These are phyloP conservation scores for Eonycteris spelaea DNA, from an alignment of 2,113 vertebrate genomes.

Conservation along the genomic window DNA sequence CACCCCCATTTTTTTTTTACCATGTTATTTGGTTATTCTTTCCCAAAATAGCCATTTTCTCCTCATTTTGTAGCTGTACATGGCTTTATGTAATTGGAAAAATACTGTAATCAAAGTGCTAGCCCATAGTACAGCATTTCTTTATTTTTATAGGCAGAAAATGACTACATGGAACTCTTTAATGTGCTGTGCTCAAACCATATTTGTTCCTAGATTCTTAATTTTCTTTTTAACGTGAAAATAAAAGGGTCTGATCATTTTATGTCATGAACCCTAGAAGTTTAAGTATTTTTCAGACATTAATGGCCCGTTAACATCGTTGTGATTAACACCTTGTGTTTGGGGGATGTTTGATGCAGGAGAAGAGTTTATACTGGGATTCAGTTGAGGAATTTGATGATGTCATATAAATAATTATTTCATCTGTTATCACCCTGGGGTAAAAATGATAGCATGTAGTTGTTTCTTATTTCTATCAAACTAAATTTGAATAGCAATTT, in stretches of 20 bases:
- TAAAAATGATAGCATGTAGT: background rate
- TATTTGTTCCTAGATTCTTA: background rate
- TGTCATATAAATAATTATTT: background rate
- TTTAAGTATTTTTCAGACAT: background rate
- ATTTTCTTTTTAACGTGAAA: background rate
- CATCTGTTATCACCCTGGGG: background rate
- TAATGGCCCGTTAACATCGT: background rate
- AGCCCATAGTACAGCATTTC: background rate
- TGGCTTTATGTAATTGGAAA: background rate
- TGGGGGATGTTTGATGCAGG: background rate
- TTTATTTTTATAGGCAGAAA: conserved; percentile 24
- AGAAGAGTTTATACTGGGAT: background rate
- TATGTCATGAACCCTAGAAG: background rate
- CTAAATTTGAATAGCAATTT: background rate
- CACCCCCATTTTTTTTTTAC: background rate
- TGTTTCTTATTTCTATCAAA: background rate
- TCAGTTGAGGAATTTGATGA: background rate
- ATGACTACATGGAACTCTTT: background rate
- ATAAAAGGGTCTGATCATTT: background rate
- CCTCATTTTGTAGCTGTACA: background rate
- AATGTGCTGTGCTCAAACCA: background rate
- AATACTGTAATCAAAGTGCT: background rate
- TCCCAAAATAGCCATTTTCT: background rate
- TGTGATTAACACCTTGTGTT: background rate
- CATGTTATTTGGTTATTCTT: background rate